phyloP scores from a whole-genome alignment of 1,140 invertebrate genomes.

The Leptinotarsa defecta region DNA sequence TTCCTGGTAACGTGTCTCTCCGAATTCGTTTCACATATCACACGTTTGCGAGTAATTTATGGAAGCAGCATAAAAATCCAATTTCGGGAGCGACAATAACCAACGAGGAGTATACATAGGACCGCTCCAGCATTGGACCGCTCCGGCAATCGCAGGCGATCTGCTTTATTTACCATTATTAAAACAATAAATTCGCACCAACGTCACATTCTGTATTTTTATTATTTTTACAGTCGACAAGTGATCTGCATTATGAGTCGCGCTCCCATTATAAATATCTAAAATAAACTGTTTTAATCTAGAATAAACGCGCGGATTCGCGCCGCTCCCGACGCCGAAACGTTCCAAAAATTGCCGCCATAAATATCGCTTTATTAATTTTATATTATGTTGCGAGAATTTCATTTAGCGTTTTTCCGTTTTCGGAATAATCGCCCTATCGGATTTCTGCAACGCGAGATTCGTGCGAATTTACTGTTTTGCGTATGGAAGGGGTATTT shows the following conservation, averaged over 20 bases:
- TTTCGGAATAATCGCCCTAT: background rate
- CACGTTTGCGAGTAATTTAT: constrained; percentile 47
- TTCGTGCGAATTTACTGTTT: background rate
- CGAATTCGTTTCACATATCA: constrained; percentile 40
- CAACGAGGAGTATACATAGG: constrained; percentile 36
- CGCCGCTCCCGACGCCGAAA: constrained; percentile 44
- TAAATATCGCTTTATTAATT: constrained; percentile 43
- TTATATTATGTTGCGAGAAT: constrained; percentile 51
- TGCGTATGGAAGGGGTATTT: background rate
- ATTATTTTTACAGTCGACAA: constrained; percentile 53
- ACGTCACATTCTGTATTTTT: constrained; percentile 55
- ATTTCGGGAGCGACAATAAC: constrained; percentile 49
- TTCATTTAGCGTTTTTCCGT: constrained; percentile 40
- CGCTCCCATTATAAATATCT: constrained; percentile 56
- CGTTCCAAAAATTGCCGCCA: constrained; percentile 54
- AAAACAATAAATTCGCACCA: constrained; percentile 56
- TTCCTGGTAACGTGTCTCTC: constrained; percentile 29
- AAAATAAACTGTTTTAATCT: constrained; percentile 59
- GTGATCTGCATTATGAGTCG: constrained; percentile 56
- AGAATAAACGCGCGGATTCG: constrained; percentile 53
- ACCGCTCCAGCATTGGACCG: constrained; percentile 18
- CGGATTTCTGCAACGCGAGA: background rate
- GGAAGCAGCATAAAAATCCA: constrained; percentile 53
- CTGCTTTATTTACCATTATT: constrained; percentile 58
- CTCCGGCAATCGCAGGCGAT: constrained; percentile 40